phyloP scores from a whole-genome alignment of 23 tunicate genomes.

The Diplosoma virens region DNA sequence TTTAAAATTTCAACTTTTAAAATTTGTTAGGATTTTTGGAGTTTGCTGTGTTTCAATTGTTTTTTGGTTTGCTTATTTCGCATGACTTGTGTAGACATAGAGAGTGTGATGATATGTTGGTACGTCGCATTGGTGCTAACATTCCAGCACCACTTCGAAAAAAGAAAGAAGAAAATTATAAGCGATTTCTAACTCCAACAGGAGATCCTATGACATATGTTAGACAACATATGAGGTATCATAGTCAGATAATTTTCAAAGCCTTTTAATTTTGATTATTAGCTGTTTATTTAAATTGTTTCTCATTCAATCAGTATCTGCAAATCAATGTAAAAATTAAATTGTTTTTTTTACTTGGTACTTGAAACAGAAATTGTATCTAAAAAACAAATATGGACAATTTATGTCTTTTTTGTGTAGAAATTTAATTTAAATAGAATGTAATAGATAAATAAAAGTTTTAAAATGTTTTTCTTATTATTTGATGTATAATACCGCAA shows the following conservation, averaged over 20 bases:
- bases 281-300: too few relatives aligned
- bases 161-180: constrained; percentile 69
- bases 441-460: too few relatives aligned
- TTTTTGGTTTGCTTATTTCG: background rate
- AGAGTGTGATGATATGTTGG: constrained; percentile 78
- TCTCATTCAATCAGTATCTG: too few relatives aligned
- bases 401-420: too few relatives aligned
- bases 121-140: constrained; percentile 46
- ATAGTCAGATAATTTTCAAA: background rate
- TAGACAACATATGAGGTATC: constrained; percentile 77
- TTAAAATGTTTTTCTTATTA: too few relatives aligned
- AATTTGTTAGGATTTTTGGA: background rate
- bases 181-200: constrained; percentile 81
- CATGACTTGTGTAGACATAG: constrained; percentile 6
- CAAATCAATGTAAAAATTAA: too few relatives aligned
- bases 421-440: too few relatives aligned
- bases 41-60: background rate
- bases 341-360: too few relatives aligned
- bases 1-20: background rate
- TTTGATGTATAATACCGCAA: too few relatives aligned
- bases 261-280: background rate
- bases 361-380: too few relatives aligned
- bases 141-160: constrained; percentile 86
- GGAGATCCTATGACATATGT: constrained; percentile 74
- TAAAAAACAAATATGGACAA: too few relatives aligned